These are phyloP conservation scores for Siniperca chuatsi DNA, from an alignment of 2,113 vertebrate genomes.

Conservation along the genomic window DNA sequence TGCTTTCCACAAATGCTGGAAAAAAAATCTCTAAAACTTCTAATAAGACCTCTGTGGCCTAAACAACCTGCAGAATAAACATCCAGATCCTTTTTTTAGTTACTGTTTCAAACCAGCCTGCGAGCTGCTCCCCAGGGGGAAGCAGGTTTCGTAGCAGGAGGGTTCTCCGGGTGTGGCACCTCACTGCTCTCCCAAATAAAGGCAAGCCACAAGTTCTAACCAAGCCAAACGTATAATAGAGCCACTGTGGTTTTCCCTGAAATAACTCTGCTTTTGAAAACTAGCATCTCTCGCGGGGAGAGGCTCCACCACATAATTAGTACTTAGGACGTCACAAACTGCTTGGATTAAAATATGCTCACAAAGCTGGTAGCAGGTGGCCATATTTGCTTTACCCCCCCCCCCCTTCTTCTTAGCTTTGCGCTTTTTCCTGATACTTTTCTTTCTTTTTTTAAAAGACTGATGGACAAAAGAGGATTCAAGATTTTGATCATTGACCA, in stretches of 20 bases:
- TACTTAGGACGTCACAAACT: slow-evolving; percentile 61
- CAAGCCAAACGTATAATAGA: slow-evolving; percentile 82
- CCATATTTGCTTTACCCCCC: not conserved
- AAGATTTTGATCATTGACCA: not conserved
- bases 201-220: slow-evolving; percentile 69
- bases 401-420: not conserved
- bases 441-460: not conserved
- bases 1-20: not conserved
- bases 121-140: not conserved
- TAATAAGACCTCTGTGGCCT: too few species aligned
- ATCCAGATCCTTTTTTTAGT: too few species aligned
- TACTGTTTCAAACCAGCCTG: not conserved
- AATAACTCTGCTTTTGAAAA: slow-evolving; percentile 78
- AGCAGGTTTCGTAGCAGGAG: slow-evolving; percentile 39
- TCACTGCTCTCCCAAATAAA: slow-evolving; percentile 70
- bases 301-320: slow-evolving; percentile 83
- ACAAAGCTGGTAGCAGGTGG: slow-evolving; percentile 65
- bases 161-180: slow-evolving; percentile 78
- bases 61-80: not conserved
- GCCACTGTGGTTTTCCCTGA: slow-evolving; percentile 79
- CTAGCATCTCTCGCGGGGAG: slow-evolving; percentile 57
- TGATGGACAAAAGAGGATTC: not conserved
- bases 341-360: slow-evolving; percentile 55
- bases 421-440: not conserved
- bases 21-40: not conserved